Percentiles rank a stretch among this genome's conserved stretches.
phyloP scores from a whole-genome alignment of 2,113 vertebrate species.

The Phalacrocorax pelagicus region DNA sequence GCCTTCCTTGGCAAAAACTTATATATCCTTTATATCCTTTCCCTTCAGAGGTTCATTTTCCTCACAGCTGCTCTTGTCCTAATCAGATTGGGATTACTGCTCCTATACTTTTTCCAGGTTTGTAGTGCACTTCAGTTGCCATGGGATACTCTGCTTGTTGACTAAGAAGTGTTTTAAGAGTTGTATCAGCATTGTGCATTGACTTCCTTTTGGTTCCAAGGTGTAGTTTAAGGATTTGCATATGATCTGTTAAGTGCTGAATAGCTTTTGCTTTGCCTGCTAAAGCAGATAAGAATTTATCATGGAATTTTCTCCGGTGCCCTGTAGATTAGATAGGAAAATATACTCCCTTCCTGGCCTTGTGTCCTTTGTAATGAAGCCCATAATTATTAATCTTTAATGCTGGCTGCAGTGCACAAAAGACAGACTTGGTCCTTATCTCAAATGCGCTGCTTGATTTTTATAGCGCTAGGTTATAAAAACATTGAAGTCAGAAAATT shows the following conservation, averaged over 20 bases:
- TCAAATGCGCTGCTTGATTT: neutral
- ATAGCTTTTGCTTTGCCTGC: slow-evolving; percentile 25
- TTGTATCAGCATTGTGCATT: neutral
- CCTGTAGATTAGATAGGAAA: slow-evolving; percentile 33
- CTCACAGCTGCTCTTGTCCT: neutral
- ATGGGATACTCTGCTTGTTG: neutral
- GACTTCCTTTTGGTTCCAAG: slow-evolving; percentile 39
- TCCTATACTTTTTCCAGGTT: neutral
- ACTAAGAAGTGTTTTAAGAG: neutral
- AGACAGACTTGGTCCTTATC: neutral
- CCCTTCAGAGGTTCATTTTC: neutral
- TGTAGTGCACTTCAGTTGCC: neutral
- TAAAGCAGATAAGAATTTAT: slow-evolving; percentile 39
- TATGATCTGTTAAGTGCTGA: neutral
- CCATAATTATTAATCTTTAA: slow-evolving; percentile 22
- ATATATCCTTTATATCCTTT: neutral
- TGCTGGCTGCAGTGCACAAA: neutral
- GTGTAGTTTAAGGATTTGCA: slow-evolving; percentile 29
- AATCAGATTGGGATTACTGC: neutral
- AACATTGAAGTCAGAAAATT: neutral
- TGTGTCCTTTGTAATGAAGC: slow-evolving; percentile 14
- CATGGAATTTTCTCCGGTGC: neutral
- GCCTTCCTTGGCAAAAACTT: neutral
- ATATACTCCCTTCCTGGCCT: neutral
- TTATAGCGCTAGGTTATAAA: neutral